A percentile compares a stretch with the other conserved stretches of the same genome.
phyloP scores from a whole-genome alignment of 1,140 invertebrate genomes.

The Pemphigus obesinymphae region DNA sequence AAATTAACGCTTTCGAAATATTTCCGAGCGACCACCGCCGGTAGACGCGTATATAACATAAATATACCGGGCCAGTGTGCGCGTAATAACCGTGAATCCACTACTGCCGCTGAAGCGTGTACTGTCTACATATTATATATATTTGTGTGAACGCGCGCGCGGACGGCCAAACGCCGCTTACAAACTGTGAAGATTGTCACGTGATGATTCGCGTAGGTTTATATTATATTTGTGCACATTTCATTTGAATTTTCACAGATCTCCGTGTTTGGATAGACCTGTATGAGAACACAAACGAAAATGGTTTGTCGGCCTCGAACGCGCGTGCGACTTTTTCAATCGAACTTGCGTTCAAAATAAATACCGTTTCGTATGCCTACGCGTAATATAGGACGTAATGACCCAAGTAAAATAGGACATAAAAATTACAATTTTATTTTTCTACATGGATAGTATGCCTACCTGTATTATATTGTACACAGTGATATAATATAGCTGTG shows the following conservation, averaged over 20 bases:
- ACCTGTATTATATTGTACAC: background rate
- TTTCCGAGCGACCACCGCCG: background rate
- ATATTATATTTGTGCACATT: too few relatives aligned
- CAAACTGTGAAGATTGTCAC: background rate
- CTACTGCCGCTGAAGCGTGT: background rate
- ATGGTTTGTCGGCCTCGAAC: background rate
- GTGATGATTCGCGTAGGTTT: too few relatives aligned
- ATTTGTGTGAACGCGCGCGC: too few relatives aligned
- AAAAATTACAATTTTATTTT: too few relatives aligned
- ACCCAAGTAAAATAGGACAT: too few relatives aligned
- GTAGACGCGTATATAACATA: background rate
- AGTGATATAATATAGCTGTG: too few relatives aligned
- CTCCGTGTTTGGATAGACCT: background rate
- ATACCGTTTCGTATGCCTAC: too few relatives aligned
- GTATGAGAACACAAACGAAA: background rate
- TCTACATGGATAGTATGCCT: too few relatives aligned
- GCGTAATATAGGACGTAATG: too few relatives aligned
- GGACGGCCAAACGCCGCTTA: background rate
- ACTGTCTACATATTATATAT: too few relatives aligned
- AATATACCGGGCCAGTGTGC: background rate
- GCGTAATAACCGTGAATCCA: constrained; percentile 2
- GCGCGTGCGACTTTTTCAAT: background rate
- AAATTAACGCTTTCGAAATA: constrained; percentile 37
- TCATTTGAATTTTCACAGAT: background rate
- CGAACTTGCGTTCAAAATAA: too few relatives aligned